Conservation (phyloP, 2,888 invertebrate genomes). For the Cheilosia variabilis region DNA sequence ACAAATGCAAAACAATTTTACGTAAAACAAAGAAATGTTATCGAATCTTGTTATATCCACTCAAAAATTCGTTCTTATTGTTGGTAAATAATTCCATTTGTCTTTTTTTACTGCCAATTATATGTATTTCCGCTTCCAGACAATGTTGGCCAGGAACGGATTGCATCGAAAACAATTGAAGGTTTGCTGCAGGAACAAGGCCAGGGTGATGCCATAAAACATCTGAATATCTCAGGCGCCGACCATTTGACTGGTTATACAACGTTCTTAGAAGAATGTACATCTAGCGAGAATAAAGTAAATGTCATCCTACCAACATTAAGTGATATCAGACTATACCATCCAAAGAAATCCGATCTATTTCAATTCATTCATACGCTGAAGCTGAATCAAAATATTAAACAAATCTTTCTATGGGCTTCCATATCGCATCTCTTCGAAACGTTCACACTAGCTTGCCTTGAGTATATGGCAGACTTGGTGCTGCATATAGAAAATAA, state of each 20-base stretch:
- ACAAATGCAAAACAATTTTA: conserved; percentile 22
- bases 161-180: conserved; percentile 79
- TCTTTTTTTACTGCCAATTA: neutral
- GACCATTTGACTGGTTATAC: conserved; percentile 76
- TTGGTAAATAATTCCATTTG: conserved; percentile 78
- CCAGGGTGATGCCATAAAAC: conserved; percentile 78
- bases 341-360: conserved; percentile 77
- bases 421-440: conserved; percentile 78
- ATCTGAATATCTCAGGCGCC: conserved; percentile 74
- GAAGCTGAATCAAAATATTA: conserved; percentile 78
- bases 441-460: conserved; percentile 80
- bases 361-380: conserved; percentile 80
- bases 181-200: conserved; percentile 80
- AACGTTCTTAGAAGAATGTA: conserved; percentile 77
- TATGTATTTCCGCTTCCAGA: conserved; percentile 77
- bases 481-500: conserved; percentile 79
- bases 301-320: conserved; percentile 81
- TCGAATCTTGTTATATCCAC: conserved; percentile 78
- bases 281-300: conserved; percentile 32
- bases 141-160: conserved; percentile 81
- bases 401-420: conserved; percentile 81
- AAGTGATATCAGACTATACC: conserved; percentile 79
- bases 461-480: conserved; percentile 81
- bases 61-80: conserved; percentile 81
- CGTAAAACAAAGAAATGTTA: conserved; percentile 41